Evolutionary conservation across 2,888 invertebrate genomes (phyloP).

Genomic region (Drosophila fungiperda): DNA sequence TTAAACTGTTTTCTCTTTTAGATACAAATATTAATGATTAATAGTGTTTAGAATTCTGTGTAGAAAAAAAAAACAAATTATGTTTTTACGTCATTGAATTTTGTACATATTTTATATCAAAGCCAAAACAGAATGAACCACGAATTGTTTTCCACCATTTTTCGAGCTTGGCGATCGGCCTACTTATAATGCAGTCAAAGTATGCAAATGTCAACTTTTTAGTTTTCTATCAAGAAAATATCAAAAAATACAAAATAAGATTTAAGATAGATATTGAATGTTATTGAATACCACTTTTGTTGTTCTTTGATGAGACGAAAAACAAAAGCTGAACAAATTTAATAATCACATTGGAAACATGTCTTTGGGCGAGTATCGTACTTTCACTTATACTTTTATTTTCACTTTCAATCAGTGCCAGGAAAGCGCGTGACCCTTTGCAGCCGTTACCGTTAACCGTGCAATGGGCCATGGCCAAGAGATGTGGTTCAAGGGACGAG

Average conservation of each 20-base stretch:
- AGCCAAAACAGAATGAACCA: not conserved
- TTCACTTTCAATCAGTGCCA: slow-evolving; percentile 65
- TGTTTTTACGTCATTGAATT: not conserved
- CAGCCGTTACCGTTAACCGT: slow-evolving; percentile 70
- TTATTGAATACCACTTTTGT: not conserved
- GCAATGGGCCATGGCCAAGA: slow-evolving; percentile 65
- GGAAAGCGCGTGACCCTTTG: slow-evolving; percentile 62
- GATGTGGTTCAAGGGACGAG: not conserved
- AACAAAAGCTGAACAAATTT: not conserved
- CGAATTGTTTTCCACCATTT: not conserved
- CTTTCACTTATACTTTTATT: slow-evolving; percentile 41
- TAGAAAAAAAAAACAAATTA: not conserved
- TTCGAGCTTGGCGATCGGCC: not conserved
- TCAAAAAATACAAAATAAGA: not conserved
- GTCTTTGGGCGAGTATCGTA: slow-evolving; percentile 6
- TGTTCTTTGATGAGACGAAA: not conserved
- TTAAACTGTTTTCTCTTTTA: not conserved
- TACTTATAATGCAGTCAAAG: not conserved
- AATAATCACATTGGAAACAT: not conserved
- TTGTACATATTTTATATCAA: not conserved
- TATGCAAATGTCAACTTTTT: not conserved
- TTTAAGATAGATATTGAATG: not conserved
- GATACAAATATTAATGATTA: not conserved
- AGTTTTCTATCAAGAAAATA: not conserved
- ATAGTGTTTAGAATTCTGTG: not conserved